Conservation (phyloP, 1,140 invertebrate genomes). For the Lepidurus apus region DNA sequence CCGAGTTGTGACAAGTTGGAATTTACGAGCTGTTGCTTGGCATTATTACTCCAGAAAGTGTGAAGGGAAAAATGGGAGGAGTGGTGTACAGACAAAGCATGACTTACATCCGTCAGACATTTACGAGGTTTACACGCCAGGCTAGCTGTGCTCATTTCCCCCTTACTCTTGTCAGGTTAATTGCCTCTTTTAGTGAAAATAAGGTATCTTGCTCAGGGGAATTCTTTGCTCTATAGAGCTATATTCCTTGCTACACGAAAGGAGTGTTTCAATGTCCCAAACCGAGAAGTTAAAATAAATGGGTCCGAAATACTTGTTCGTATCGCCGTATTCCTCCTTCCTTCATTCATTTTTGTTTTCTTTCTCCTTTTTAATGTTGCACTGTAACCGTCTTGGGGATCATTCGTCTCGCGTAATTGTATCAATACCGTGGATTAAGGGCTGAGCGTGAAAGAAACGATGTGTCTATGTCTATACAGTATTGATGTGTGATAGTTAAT, state of each 20-base stretch:
- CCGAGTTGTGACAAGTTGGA: slow-evolving; percentile 18
- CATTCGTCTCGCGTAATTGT: too few relatives aligned
- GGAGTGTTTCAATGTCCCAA: not conserved
- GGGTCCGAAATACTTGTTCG: too few relatives aligned
- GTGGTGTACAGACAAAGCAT: slow-evolving; percentile 12
- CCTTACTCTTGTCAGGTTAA: slow-evolving; percentile 4
- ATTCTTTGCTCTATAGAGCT: too few relatives aligned
- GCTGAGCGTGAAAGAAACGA: too few relatives aligned
- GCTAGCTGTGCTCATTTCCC: slow-evolving; percentile 20
- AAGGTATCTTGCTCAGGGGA: slow-evolving; percentile 8
- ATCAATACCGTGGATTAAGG: too few relatives aligned
- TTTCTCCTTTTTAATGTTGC: too few relatives aligned
- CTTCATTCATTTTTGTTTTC: too few relatives aligned
- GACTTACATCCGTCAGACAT: slow-evolving; percentile 15
- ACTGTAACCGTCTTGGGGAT: too few relatives aligned
- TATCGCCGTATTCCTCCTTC: too few relatives aligned
- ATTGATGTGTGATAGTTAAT: not conserved
- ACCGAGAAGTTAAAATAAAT: not conserved
- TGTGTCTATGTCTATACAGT: not conserved
- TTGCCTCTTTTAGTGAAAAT: slow-evolving; percentile 9
- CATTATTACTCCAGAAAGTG: slow-evolving; percentile 19
- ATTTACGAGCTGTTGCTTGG: slow-evolving; percentile 19
- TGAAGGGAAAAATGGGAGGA: slow-evolving; percentile 21
- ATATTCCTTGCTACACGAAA: not conserved
- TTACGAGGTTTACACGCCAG: slow-evolving; percentile 19